Evolutionary conservation across 2,797 vertebrate species (phyloP).

Genomic region (Syngnathus acus): DNA sequence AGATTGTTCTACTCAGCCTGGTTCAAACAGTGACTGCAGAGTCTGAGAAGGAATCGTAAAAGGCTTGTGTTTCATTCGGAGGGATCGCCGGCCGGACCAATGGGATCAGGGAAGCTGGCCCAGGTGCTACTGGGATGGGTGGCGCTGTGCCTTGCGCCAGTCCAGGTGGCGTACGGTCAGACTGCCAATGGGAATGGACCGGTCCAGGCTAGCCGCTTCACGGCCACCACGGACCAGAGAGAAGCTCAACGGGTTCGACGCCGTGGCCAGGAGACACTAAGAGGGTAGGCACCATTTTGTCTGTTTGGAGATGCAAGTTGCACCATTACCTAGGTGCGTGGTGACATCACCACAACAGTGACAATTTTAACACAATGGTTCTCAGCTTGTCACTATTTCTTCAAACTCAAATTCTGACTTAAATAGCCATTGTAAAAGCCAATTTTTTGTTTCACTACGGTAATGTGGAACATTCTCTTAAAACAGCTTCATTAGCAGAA

Average conservation of each 20-base stretch:
- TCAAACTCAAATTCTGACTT: background rate
- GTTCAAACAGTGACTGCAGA: conserved; percentile 30
- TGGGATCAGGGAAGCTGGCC: conserved; percentile 73
- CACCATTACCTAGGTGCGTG: too few relatives aligned
- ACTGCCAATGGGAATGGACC: conserved; percentile 60
- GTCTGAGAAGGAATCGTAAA: conserved; percentile 20
- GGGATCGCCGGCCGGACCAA: conserved; percentile 57
- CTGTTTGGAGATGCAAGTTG: too few relatives aligned
- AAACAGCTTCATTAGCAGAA: background rate
- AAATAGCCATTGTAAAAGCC: background rate
- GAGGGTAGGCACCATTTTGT: conserved; percentile 71
- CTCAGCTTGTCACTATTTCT: too few relatives aligned
- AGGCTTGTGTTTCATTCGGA: conserved; percentile 21
- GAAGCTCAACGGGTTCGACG: conserved; percentile 79
- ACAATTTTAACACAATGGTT: too few relatives aligned
- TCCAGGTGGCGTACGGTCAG: conserved; percentile 56
- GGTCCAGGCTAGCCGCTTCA: conserved; percentile 71
- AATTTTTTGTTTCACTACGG: background rate
- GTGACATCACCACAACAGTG: too few relatives aligned
- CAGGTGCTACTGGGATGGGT: conserved; percentile 79
- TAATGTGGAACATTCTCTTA: background rate
- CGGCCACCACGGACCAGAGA: conserved; percentile 68
- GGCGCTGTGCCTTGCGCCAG: conserved; percentile 56
- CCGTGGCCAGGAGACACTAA: conserved; percentile 83
- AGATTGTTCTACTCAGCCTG: conserved; percentile 39